Evolutionary conservation across 30 jellyfish, hydroid and myxozoan species (phyloP), one percentile per base, ranked within the genome.

Genomic region (Euphysa ruthae): DNA sequence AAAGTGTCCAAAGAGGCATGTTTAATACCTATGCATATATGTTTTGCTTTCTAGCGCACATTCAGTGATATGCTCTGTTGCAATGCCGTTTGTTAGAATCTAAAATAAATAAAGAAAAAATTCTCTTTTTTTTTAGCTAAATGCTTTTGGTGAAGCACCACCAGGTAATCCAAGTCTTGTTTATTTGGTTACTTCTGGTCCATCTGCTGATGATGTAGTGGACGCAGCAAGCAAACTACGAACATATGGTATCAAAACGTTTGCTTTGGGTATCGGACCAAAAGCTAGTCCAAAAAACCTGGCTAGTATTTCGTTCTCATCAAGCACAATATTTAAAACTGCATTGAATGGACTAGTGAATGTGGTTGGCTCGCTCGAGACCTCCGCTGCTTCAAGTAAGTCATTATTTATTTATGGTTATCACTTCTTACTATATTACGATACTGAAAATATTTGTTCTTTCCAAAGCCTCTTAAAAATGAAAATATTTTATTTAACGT

Each of bases 81-180:
- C n/a, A n/a, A n/a, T n/a, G n/a, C n/a, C n/a, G n/a, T n/a, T n/a
- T n/a, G n/a, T n/a, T n/a, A n/a, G n/a, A n/a, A n/a, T n/a, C n/a
- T n/a, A n/a, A n/a, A n/a, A n/a, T n/a, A n/a, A n/a, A n/a, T n/a
- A n/a, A n/a, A n/a, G n/a, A n/a, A n/a, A n/a, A n/a, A n/a, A n/a
- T n/a, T n/a, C n/a, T 46, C 23, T 46, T 56, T 13, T 10, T 8
- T 61, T 35, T 15, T 43, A 68, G 97, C 52, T 60, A 2, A 58
- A 70, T 2, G 82, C 94, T 18, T 88, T 88, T 66, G 70, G 87
- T 43, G 80, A 62, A 8, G 89, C 97, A 27, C 97, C 97, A 24
- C 94, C 97, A 3, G 93, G 97, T 44, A 88, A 88, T 55, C 94
- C 97, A 25, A 73, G 70, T 61, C 62, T 88, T 30, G 66, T 88